These are phyloP conservation scores for Andricus curvator DNA, from an alignment of 2,888 invertebrate species.

Conservation along the genomic window DNA sequence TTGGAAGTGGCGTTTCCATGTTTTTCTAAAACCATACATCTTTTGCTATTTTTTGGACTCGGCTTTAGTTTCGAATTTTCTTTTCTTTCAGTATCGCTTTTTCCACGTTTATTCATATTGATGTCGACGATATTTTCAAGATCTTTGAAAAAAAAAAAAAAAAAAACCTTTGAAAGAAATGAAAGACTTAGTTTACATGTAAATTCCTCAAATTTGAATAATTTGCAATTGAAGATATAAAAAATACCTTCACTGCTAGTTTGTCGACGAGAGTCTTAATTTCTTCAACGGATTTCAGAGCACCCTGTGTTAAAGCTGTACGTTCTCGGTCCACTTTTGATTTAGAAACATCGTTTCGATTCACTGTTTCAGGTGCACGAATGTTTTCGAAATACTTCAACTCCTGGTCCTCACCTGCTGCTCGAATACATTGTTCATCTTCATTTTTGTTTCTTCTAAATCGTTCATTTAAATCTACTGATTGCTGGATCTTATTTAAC, in stretches of 20 bases:
- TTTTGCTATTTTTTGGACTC: background rate
- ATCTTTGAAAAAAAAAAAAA: too few relatives aligned
- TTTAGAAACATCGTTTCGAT: background rate
- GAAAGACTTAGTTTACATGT: background rate
- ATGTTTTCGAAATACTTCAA: constrained; percentile 3
- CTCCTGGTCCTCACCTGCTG: background rate
- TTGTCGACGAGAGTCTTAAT: constrained; percentile 62
- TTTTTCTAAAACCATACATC: background rate
- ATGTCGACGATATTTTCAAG: constrained; percentile 48
- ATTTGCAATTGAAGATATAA: constrained; percentile 13
- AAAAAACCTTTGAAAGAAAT: constrained; percentile 53
- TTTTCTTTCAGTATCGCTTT: background rate
- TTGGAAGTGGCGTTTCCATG: background rate
- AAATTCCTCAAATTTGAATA: background rate
- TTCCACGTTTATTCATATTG: background rate
- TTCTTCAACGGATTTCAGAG: constrained; percentile 59
- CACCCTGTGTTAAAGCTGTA: background rate
- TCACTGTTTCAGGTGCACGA: background rate
- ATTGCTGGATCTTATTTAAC: background rate
- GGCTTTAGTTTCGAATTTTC: background rate
- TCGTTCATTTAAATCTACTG: background rate
- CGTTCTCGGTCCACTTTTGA: background rate
- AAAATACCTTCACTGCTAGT: constrained; percentile 59
- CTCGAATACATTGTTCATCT: background rate
- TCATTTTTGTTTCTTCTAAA: background rate